Evolutionary conservation across 2,113 vertebrate genomes (phyloP).

Genomic region (Oryzias woworae): DNA sequence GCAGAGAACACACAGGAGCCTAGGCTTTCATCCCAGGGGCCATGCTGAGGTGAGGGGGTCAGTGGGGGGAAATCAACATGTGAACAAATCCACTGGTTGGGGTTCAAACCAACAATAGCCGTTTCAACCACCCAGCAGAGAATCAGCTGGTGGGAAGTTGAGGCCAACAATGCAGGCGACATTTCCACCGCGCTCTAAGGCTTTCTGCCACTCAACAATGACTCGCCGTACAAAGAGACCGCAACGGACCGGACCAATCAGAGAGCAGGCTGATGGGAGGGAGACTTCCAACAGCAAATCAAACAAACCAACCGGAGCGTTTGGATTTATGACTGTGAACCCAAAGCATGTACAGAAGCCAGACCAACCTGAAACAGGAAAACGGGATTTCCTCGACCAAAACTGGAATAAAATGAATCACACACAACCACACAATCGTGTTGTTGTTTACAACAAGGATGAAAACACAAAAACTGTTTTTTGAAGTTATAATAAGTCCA

Average conservation of each 20-base stretch:
- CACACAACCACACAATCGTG: too few species aligned
- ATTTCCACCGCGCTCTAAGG: slow-evolving; percentile 76
- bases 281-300: background rate
- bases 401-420: too few species aligned
- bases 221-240: background rate
- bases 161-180: slow-evolving; percentile 59
- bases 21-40: slow-evolving; percentile 1
- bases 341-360: too few species aligned
- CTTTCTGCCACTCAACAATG: slow-evolving; percentile 59
- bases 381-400: too few species aligned
- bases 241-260: background rate
- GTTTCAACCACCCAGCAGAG: slow-evolving; percentile 40
- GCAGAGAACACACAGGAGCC: background rate
- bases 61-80: slow-evolving; percentile 14
- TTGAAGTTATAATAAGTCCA: too few species aligned
- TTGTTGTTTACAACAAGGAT: too few species aligned
- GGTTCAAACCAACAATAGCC: slow-evolving; percentile 1
- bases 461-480: too few species aligned
- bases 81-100: slow-evolving; percentile 27
- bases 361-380: too few species aligned
- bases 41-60: too few species aligned
- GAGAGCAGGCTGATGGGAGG: background rate
- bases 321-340: too few species aligned
- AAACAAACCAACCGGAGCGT: too few species aligned
- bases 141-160: slow-evolving; percentile 55